Percentiles rank a stretch among this genome's conserved stretches.
phyloP scores from a whole-genome alignment of 2,797 vertebrate genomes.

The Hydrolagus colliei region DNA sequence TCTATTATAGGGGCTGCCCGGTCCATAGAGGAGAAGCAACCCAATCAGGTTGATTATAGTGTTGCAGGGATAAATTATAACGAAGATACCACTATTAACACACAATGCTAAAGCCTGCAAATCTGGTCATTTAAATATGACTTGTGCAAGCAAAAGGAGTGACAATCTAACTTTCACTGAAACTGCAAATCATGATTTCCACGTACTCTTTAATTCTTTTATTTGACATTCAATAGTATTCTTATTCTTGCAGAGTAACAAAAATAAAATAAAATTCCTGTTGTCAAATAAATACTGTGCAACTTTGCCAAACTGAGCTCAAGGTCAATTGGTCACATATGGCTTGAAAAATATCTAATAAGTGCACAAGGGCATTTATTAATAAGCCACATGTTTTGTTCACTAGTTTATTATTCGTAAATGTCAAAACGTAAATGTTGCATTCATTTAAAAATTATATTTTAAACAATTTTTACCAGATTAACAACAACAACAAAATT shows the following conservation, averaged over 20 bases:
- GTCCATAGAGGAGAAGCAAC: too few species aligned
- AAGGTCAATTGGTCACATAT: too few species aligned
- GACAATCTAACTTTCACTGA: neutral
- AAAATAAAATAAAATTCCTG: neutral
- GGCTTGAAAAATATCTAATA: neutral
- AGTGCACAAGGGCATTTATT: neutral
- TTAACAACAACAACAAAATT: neutral
- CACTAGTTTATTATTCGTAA: neutral
- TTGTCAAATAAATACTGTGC: neutral
- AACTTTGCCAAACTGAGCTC: neutral
- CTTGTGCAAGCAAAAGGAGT: too few species aligned
- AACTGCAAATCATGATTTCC: neutral
- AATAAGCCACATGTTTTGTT: neutral
- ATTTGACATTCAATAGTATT: neutral
- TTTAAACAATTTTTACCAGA: neutral
- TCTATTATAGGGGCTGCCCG: too few species aligned
- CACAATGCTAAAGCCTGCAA: too few species aligned
- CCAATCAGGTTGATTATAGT: too few species aligned
- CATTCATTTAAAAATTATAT: neutral
- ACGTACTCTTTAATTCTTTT: constrained; percentile 9
- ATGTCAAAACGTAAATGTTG: neutral
- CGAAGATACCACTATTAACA: too few species aligned
- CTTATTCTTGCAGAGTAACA: neutral
- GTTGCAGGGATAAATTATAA: too few species aligned
- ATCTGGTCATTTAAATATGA: too few species aligned